phyloP scores from a whole-genome alignment of 1,140 invertebrate genomes.

The Limonius californicus region DNA sequence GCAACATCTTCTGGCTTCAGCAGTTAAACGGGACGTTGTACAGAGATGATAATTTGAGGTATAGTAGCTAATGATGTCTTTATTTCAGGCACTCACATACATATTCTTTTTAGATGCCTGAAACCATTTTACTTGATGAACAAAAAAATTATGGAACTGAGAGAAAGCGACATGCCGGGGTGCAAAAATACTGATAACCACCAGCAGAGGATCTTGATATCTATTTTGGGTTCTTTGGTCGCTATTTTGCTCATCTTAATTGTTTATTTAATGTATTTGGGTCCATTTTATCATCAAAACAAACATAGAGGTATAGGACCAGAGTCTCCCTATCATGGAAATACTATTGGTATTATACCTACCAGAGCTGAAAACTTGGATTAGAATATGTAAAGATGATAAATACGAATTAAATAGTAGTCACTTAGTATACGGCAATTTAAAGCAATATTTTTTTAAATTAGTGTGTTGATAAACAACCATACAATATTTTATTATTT shows the following conservation, averaged over 20 bases:
- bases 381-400: too few species aligned
- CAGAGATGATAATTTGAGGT: conserved; percentile 36
- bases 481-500: too few species aligned
- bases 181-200: conserved; percentile 24
- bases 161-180: conserved; percentile 27
- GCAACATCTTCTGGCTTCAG: conserved; percentile 41
- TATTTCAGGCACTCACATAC: too few species aligned
- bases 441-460: too few species aligned
- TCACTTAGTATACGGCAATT: too few species aligned
- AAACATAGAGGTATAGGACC: conserved; percentile 27
- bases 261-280: conserved; percentile 38
- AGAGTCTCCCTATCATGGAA: conserved; percentile 37
- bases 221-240: conserved; percentile 30
- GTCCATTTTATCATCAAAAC: conserved; percentile 20
- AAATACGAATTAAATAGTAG: too few species aligned
- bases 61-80: too few species aligned
- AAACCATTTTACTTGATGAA: conserved; percentile 28
- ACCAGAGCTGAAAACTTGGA: background rate
- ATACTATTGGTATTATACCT: conserved; percentile 8
- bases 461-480: too few species aligned
- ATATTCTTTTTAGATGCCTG: conserved; percentile 32
- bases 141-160: conserved; percentile 30
- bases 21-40: conserved; percentile 29
- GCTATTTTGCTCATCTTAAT: conserved; percentile 33
- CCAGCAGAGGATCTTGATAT: conserved; percentile 30